Evolutionary conservation across 1,140 invertebrate species (phyloP), one percentile per base, ranked within the genome.

Genomic region (Zaprionus lachaisei): DNA sequence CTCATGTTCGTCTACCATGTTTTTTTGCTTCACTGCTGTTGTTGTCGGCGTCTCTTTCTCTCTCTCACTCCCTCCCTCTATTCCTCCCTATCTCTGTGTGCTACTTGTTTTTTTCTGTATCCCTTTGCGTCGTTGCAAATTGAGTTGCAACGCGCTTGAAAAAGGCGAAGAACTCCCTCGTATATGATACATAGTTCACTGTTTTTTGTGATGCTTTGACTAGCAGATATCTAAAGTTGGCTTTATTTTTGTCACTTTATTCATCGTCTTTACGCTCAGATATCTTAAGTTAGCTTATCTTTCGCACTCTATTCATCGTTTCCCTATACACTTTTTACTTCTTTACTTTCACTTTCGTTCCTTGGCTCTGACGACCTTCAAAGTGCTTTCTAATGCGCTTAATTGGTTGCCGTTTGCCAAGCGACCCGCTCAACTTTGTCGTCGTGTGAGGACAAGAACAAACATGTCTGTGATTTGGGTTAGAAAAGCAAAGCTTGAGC

Each of bases 121-220:
- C 54, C 28, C 44, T 41, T 38, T n/a, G 28, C 17, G 55, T 24
- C 34, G 56, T 60, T 57, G 64, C 56, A 78, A 78, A 84, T 84
- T 78, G 63, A 84, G 83, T 80, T 82, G 79, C 69, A 80, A 65
- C 72, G 72, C 54, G 68, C 24, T 34, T 65, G 41, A n/a, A 76
- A 49, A 66, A 69, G 20, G 12, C 17, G 22, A 57, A 17, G 28
- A 47, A 11, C 28, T 31, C 3, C 26, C 26, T 11, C 7, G 28
- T 57, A 20, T 57, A 28, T 34, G n/a, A 17, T 9, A 47, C n/a
- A 6, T 9, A 41, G 5, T 41, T 41, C 15, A n/a, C 15, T 7
- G 2, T n/a, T 41, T 41, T n/a, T n/a, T 5, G 5, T n/a, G n/a
- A 9, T n/a, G n/a, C 51, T 51, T 67, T 34, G 62, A 60, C 71